Base-by-base conservation (phyloP, 2,888 invertebrate species). In the Pachliopta kotzebuea region DNA sequence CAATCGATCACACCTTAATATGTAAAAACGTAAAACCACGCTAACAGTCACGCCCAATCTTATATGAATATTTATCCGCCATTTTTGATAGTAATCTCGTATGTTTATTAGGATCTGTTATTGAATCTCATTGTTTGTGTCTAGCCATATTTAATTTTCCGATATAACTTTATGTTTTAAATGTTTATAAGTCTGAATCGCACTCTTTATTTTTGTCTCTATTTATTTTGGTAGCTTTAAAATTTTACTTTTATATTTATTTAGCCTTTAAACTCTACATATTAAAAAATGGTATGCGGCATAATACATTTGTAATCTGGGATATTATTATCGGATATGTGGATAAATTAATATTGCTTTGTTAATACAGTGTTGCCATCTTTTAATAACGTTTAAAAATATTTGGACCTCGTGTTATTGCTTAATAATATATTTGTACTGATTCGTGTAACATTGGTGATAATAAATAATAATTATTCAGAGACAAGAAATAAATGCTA, bases 1-100 rank as follows among this genome's bases (percentile, higher is more conserved):
- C 90, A 90, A 62, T 87, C 89, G 37, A 78, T 78, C 37, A 83
- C 88, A 53, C 78, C 88, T 60, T 86, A 73, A 79, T 63, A n/a
- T 31, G 54, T 37, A n/a, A 24, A 18, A 1, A 9, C 21, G 50
- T 14, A 7, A 21, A 45, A n/a, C 11, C 50, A 52, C 50, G 50
- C 21, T 45, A n/a, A 21, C 14, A 52, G 50, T 52, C 11, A n/a
- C 21, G 50, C 11, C 50, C 50, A 52, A 52, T 8, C 37, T 37
- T n/a, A 2, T 52, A 21, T 11, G 14, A 52, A 52, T 37, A 37
- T 4, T 23, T 52, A 20, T 37, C 50, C 31, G 65, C 58, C 65
- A 58, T 61, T 52, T 21, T 54, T 49, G 52, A 63, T 42, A 24
- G 50, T 53, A 63, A 56, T 54, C 45, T n/a, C 31, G 37, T 50